Conservation (phyloP, 2,797 vertebrate species). For the Hippopotamyrus pictus region DNA sequence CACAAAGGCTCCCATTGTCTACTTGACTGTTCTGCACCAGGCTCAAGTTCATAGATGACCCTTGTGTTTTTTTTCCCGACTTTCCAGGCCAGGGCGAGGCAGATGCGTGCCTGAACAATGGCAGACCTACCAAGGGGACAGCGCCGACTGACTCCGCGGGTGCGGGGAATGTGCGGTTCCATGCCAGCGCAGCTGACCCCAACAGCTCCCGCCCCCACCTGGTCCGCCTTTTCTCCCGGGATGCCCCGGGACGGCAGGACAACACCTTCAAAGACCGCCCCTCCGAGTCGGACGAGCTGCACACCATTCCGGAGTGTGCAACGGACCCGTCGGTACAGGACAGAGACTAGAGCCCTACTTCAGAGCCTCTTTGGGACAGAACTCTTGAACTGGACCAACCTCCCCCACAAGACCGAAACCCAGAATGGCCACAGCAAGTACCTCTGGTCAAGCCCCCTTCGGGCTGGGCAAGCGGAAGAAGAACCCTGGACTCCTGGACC, state of each 20-base stretch:
- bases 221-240: slow-evolving; percentile 99
- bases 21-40: slow-evolving; percentile 65
- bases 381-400: slow-evolving; percentile 31
- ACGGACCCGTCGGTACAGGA: slow-evolving; percentile 81
- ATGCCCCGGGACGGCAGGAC: slow-evolving; percentile 97
- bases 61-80: slow-evolving; percentile 67
- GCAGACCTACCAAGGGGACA: slow-evolving; percentile 75
- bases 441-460: slow-evolving; percentile 76
- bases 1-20: slow-evolving; percentile 68
- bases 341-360: slow-evolving; percentile 65
- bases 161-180: slow-evolving; percentile 67
- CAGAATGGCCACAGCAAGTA: slow-evolving; percentile 85
- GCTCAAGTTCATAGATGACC: slow-evolving; percentile 77
- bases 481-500: slow-evolving; percentile 86
- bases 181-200: slow-evolving; percentile 80
- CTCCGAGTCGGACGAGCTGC: slow-evolving; percentile 95
- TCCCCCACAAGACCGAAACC: slow-evolving; percentile 41
- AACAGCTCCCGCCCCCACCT: slow-evolving; percentile 87
- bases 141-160: slow-evolving; percentile 89
- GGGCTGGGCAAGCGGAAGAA: slow-evolving; percentile 76
- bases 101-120: slow-evolving; percentile 97
- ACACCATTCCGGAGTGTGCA: slow-evolving; percentile 91
- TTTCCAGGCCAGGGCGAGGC: slow-evolving; percentile 80
- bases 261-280: slow-evolving; percentile 99
- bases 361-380: slow-evolving; percentile 47